phyloP scores from a whole-genome alignment of 2,113 vertebrate species.

The Epinephelus cyanopodus region DNA sequence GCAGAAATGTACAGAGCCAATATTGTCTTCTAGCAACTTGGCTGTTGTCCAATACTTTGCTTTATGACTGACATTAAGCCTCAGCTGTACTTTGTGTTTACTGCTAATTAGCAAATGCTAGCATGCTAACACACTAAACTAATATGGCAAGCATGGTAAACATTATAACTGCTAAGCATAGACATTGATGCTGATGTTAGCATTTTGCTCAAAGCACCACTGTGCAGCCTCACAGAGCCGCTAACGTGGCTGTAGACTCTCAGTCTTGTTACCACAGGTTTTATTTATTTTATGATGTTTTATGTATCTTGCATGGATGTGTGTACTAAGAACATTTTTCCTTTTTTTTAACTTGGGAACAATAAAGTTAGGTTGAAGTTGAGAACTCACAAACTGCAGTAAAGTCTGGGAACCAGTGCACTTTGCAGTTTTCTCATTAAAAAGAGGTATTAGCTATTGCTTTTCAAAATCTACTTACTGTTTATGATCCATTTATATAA shows the following conservation, averaged over 20 bases:
- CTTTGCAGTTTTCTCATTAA: not conserved
- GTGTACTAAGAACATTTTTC: not conserved
- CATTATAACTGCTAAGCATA: not conserved
- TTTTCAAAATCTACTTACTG: not conserved
- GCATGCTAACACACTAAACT: not conserved
- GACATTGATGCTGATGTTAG: not conserved
- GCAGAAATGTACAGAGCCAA: too few relatives aligned
- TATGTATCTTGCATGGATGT: not conserved
- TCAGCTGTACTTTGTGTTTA: not conserved
- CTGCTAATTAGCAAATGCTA: not conserved
- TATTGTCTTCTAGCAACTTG: too few relatives aligned
- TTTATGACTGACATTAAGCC: not conserved
- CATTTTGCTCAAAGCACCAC: not conserved
- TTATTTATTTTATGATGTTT: not conserved
- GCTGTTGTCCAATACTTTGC: not conserved
- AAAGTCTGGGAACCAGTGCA: not conserved
- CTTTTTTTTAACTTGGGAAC: not conserved
- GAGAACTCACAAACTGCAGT: too few relatives aligned
- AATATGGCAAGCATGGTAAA: not conserved
- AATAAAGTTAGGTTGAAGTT: not conserved
- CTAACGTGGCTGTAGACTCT: too few relatives aligned
- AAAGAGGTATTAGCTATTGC: not conserved
- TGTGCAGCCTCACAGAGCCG: not conserved
- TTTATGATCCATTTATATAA: slow-evolving; percentile 36
- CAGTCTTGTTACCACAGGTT: not conserved